Evolutionary conservation across 2,888 invertebrate species (phyloP).

Genomic region (Bhutanitis thaidina): DNA sequence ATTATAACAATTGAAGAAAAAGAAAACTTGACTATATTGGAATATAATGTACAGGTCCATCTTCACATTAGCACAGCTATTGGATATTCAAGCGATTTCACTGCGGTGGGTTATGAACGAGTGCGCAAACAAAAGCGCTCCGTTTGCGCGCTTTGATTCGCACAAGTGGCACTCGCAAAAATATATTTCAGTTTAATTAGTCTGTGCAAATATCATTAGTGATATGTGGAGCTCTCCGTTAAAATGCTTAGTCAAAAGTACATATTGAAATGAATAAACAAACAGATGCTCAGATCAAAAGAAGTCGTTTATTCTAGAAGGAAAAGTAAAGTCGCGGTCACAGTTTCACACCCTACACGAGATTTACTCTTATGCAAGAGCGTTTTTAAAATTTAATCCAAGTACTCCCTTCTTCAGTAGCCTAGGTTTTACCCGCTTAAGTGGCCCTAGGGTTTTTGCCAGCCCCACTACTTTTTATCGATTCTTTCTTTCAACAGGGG

Average conservation of each 20-base stretch:
- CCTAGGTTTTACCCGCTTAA: no score
- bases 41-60: background rate
- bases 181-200: constrained; percentile 38
- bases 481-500: no score
- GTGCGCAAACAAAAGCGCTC: constrained; percentile 60
- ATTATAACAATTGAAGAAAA: no score
- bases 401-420: no score
- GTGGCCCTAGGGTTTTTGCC: no score
- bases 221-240: constrained; percentile 10
- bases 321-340: no score
- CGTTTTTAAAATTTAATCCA: no score
- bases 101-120: constrained; percentile 66
- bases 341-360: no score
- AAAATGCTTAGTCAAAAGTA: background rate
- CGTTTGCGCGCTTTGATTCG: constrained; percentile 54
- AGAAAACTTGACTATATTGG: no score
- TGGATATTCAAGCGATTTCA: constrained; percentile 64
- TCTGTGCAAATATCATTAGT: constrained; percentile 28
- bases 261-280: background rate
- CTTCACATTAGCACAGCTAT: constrained; percentile 33
- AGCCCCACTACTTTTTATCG: no score
- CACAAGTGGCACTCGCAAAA: constrained; percentile 44
- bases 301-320: background rate
- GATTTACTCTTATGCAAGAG: no score
- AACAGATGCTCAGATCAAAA: constrained; percentile 2